Percentiles rank a stretch among this genome's conserved stretches.
phyloP scores from a whole-genome alignment of 1,140 invertebrate genomes.

The Harlomillsia oculata region DNA sequence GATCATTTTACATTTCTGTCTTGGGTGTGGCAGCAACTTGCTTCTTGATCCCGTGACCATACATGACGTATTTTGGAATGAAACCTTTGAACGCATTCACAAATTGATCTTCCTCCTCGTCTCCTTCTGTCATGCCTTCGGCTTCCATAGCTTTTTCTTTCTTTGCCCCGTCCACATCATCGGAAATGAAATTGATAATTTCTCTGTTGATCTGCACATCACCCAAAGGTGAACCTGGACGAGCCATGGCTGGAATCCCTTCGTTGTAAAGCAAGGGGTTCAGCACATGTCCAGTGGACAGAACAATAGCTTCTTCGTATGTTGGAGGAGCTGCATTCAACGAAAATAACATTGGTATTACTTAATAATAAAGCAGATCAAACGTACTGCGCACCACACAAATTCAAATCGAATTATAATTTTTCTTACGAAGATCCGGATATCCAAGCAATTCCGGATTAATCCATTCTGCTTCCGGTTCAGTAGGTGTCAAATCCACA shows the following conservation, averaged over 20 bases:
- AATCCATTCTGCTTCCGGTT: neutral
- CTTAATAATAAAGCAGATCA: neutral
- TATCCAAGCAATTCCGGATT: conserved; percentile 8
- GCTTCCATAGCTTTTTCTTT: neutral
- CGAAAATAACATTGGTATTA: neutral
- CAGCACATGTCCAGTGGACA: neutral
- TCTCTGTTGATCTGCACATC: neutral
- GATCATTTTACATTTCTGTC: too few species aligned
- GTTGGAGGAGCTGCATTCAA: conserved; percentile 11
- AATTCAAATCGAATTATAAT: neutral
- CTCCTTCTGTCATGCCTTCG: neutral
- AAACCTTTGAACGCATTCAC: conserved; percentile 1
- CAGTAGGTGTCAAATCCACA: conserved; percentile 1
- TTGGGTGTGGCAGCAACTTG: too few species aligned
- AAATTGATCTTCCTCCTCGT: neutral
- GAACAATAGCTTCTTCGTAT: conserved; percentile 11
- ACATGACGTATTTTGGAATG: conserved; percentile 2
- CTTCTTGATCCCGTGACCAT: conserved; percentile 3
- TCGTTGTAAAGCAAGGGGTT: conserved; percentile 3
- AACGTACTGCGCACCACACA: neutral
- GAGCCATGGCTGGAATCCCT: too few species aligned
- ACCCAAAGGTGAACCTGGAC: neutral
- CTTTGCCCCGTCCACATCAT: neutral
- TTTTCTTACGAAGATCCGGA: conserved; percentile 15
- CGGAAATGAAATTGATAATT: neutral